Evolutionary conservation across 2,888 invertebrate species (phyloP), one percentile per base, ranked within the genome.

Genomic region (Philopedon plagiatum): DNA sequence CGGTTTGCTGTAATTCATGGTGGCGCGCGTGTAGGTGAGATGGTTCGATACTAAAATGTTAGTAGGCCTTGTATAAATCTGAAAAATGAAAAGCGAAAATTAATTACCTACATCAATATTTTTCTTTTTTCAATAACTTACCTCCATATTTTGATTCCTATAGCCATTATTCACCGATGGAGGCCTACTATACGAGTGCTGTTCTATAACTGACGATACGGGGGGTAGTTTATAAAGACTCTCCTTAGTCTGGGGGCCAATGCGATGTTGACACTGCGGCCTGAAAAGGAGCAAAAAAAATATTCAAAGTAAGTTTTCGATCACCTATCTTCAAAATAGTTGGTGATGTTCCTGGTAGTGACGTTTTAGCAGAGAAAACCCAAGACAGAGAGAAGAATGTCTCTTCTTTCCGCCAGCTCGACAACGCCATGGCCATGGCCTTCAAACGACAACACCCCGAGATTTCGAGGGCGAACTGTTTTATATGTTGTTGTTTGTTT

Each of bases 181-280:
- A 3, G 85, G 83, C 60, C 84, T 80, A 75, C 81, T 82, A 77
- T 83, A 84, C 76, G 83, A 81, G 77, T 84, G 82, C 46, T 78
- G 81, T 13, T 85, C 85, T 76, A 85, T 83, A 21, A 84, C 83
- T 8, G 83, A 82, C 23, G 81, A 77, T 23, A 84, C 81, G 0
- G 85, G 83, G 29, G 86, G 84, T 64, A 85, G 77, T 63, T 83
- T 81, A 66, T 81, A 80, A 54, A 83, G 70, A 37, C 78, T 78
- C 44, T 85, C 85, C 58, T 83, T 78, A 13, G 84, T 81, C 2
- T 80, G 81, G n/a, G 82, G 81, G n/a, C 80, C 80, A 46, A 85
- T 81, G 70, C 82, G 83, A 65, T 85, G 84, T 71, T 91, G 87
- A 82, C 95, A 95, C 11, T 90, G 89, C 0, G 93, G 90, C 41